Base-by-base conservation (phyloP, 1,140 invertebrate genomes). In the Lasaia peninsularis region DNA sequence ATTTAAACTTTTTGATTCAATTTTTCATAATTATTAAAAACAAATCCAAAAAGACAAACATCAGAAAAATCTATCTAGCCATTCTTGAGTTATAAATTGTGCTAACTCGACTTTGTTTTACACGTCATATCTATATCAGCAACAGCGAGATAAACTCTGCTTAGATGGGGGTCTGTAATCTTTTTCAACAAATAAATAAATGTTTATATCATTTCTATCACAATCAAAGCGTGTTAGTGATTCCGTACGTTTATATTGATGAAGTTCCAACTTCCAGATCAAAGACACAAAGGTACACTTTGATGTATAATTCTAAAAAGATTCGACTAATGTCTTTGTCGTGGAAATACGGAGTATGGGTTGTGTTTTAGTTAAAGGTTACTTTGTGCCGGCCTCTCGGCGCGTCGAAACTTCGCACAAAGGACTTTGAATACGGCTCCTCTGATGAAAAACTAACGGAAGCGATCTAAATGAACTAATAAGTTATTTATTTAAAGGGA, bases 251-350 rank as follows among this genome's bases (percentile, higher is more conserved):
- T 67, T 80, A 75, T 77, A 82, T 86, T 73, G 79, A 79, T 80
- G 74, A 76, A 71, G 67, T 70, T 69, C 56, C 62, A 76, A 71
- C 65, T 70, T 69, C 56, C 62, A 81, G 72, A 84, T 84, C 80
- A 84, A 83, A 86, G 73, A 68, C 66, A 67, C 63, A 65, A 62
- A 65, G 67, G 68, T 66, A 66, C 61, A 67, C 82, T 86, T 86
- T 86, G 82, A 86, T 86, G 80, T 84, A 79, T 75, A 74, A 78
- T 78, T 79, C 69, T 75, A 80, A 76, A 82, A 80, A 74, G 71
- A 71, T 69, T 71, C 69, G 76, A 76, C 67, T 75, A 67, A 69
- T 82, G 76, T 78, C 76, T 77, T 82, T 81, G 79, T 80, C 68
- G 73, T 75, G 65, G 63, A 73, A 78, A 75, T 79, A 67, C 56